Conservation (phyloP, 2,888 invertebrate species). For the Sisyra nigra region DNA sequence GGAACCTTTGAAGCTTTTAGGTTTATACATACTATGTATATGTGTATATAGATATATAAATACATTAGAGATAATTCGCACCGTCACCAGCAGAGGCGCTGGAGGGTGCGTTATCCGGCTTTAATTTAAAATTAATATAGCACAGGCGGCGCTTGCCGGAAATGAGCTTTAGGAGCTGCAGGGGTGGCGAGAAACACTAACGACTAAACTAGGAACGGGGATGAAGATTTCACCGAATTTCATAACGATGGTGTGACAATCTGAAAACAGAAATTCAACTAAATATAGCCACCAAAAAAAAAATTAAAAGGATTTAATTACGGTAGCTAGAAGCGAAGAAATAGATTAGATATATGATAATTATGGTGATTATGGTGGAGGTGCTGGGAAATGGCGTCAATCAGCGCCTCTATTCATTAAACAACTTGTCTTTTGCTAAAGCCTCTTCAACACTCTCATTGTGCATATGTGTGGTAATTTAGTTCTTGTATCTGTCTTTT, state of each 20-base stretch:
- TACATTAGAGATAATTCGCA: slow-evolving; percentile 7
- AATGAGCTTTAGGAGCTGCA: slow-evolving; percentile 45
- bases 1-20: not conserved
- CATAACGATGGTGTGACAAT: not conserved
- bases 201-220: not conserved
- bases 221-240: not conserved
- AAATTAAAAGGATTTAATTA: too few species aligned
- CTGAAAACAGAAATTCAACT: not conserved
- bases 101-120: slow-evolving; percentile 34
- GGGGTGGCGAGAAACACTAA: slow-evolving; percentile 16
- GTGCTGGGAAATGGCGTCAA: slow-evolving; percentile 8
- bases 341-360: not conserved
- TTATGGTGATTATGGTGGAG: not conserved
- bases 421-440: slow-evolving; percentile 16
- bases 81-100: slow-evolving; percentile 15
- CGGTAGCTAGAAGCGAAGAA: too few species aligned
- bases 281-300: too few species aligned
- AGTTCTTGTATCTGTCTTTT: too few species aligned
- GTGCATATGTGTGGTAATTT: too few species aligned
- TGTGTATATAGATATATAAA: not conserved
- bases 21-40: not conserved
- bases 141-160: slow-evolving; percentile 46
- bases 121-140: slow-evolving; percentile 59
- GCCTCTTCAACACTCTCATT: too few species aligned
- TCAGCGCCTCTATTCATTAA: slow-evolving; percentile 18